These are phyloP conservation scores for Paramormyrops hopkinsi DNA, from an alignment of 2,797 vertebrate species.

Conservation along the genomic window DNA sequence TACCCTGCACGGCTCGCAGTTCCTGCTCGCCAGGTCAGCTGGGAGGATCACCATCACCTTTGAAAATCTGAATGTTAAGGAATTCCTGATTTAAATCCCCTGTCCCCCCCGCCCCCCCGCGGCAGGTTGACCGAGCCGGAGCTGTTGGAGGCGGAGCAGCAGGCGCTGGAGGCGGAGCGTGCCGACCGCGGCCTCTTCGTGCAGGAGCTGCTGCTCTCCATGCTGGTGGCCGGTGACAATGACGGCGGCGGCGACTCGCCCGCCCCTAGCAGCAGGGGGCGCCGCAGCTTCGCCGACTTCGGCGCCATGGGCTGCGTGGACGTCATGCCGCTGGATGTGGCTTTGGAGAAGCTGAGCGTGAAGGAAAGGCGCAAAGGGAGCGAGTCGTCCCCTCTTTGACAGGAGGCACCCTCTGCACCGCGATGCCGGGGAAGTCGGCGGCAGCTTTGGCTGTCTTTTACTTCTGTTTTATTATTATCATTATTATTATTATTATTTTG, in stretches of 20 bases:
- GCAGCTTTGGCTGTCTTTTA: conserved; percentile 29
- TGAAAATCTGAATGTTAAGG: neutral
- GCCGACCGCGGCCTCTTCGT: conserved; percentile 95
- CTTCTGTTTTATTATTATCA: conserved; percentile 13
- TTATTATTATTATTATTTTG: conserved; percentile 79
- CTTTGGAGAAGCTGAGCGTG: conserved; percentile 97
- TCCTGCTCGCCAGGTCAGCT: conserved; percentile 87
- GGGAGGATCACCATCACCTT: neutral
- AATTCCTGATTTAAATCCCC: neutral
- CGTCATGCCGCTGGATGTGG: conserved; percentile 99
- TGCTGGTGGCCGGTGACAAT: conserved; percentile 75
- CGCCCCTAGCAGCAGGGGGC: conserved; percentile 89
- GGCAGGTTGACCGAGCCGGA: conserved; percentile 90
- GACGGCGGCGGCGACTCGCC: conserved; percentile 76
- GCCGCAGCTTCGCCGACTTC: conserved; percentile 92
- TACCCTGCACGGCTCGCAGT: conserved; percentile 85
- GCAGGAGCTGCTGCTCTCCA: conserved; percentile 93
- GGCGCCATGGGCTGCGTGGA: conserved; percentile 99
- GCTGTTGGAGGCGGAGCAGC: conserved; percentile 88
- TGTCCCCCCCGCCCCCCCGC: neutral
- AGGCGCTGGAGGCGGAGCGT: conserved; percentile 85
- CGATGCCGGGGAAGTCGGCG: conserved; percentile 95
- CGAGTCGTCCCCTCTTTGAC: conserved; percentile 99
- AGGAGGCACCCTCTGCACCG: conserved; percentile 99
- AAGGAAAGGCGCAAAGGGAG: conserved; percentile 90